These are phyloP conservation scores for Mayetiola destructor DNA, from an alignment of 2,888 invertebrate species.

Conservation along the genomic window DNA sequence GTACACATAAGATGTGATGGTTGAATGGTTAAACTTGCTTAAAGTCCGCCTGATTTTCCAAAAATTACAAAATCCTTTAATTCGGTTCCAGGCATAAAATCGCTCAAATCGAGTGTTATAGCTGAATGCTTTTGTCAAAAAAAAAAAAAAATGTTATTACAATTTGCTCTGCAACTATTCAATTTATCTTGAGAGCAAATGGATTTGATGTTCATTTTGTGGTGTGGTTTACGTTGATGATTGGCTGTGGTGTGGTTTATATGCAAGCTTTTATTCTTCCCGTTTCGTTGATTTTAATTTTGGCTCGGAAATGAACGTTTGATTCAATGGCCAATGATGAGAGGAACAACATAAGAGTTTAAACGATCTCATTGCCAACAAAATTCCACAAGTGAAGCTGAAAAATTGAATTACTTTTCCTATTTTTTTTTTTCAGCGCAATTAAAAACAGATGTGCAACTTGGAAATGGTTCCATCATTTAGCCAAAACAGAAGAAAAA, in stretches of 20 bases:
- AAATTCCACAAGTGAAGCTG: background rate
- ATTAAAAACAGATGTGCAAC: conserved; percentile 9
- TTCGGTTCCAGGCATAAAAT: background rate
- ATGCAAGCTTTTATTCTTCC: background rate
- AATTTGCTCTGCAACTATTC: conserved; percentile 4
- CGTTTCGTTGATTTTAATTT: too few relatives aligned
- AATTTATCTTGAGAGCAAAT: background rate
- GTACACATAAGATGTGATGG: background rate
- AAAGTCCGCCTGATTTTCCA: too few relatives aligned
- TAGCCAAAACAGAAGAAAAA: too few relatives aligned
- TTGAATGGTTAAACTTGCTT: background rate
- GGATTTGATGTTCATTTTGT: background rate
- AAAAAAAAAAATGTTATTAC: background rate
- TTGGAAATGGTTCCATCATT: too few relatives aligned
- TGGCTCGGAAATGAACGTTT: too few relatives aligned
- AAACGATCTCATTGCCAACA: conserved; percentile 2
- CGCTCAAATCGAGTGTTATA: too few relatives aligned
- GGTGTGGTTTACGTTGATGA: background rate
- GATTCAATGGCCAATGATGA: too few relatives aligned
- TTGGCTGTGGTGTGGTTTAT: background rate
- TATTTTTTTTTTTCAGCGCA: conserved; percentile 9
- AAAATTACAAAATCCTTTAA: background rate
- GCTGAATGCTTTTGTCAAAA: background rate
- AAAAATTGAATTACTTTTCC: too few relatives aligned
- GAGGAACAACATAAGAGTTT: background rate